phyloP scores from a whole-genome alignment of 2,797 vertebrate genomes.

The Macropus fuliginosus region DNA sequence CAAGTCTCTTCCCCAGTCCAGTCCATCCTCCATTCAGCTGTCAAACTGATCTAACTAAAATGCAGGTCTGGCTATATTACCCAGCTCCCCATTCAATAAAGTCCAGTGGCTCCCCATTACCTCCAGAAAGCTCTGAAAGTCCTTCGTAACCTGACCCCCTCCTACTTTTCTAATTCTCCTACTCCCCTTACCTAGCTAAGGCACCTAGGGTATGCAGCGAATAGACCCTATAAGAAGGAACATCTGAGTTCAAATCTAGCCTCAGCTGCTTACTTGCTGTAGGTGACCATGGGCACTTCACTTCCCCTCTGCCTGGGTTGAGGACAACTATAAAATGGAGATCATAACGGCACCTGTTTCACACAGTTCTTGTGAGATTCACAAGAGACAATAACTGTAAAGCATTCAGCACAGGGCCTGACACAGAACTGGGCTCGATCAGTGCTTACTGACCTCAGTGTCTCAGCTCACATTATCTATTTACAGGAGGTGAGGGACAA shows the following conservation, averaged over 20 bases:
- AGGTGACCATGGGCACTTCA: too few species aligned
- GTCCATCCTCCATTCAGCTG: not conserved
- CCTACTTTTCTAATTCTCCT: not conserved
- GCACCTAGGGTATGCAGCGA: not conserved
- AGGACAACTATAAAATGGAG: not conserved
- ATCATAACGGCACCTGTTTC: too few species aligned
- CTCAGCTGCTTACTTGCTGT: not conserved
- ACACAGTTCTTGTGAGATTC: too few species aligned
- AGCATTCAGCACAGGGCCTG: not conserved
- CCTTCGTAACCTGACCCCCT: not conserved
- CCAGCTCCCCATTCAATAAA: not conserved
- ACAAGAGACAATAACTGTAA: not conserved
- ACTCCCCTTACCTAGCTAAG: not conserved
- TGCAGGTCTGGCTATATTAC: not conserved
- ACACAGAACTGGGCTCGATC: not conserved
- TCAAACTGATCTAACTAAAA: not conserved
- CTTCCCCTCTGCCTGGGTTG: too few species aligned
- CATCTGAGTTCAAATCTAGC: too few species aligned
- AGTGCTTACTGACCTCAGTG: not conserved
- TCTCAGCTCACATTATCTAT: not conserved
- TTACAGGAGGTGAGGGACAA: not conserved
- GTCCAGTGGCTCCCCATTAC: not conserved
- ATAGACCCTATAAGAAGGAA: not conserved
- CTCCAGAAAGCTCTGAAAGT: not conserved
- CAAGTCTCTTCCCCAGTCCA: not conserved